These are phyloP conservation scores for Idaea biselata DNA, from an alignment of 2,888 invertebrate species.

Conservation along the genomic window DNA sequence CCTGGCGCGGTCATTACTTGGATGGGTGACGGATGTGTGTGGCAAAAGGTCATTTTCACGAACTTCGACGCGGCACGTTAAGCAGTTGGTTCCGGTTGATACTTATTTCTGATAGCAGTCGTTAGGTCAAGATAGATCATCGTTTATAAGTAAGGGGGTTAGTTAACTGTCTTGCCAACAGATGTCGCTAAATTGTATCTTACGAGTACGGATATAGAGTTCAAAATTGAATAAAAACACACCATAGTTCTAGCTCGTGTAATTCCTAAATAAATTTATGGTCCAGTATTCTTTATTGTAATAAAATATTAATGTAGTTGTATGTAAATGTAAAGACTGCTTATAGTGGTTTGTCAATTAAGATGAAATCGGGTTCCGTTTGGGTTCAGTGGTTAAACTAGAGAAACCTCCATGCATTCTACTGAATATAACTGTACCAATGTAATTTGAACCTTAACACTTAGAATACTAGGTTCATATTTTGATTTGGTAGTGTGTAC, in stretches of 20 bases:
- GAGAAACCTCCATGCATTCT: background rate
- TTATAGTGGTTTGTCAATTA: conserved; percentile 76
- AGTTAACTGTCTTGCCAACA: too few relatives aligned
- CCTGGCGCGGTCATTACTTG: too few relatives aligned
- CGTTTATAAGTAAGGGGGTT: too few relatives aligned
- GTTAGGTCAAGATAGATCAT: too few relatives aligned
- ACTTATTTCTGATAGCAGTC: too few relatives aligned
- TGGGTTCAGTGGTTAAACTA: conserved; percentile 36
- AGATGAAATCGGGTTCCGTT: conserved; percentile 41
- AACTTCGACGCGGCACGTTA: too few relatives aligned
- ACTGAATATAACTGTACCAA: conserved; percentile 7
- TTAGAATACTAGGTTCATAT: background rate
- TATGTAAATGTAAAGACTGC: conserved; percentile 71
- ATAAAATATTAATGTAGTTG: conserved; percentile 53
- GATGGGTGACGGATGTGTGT: too few relatives aligned
- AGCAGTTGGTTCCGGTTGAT: too few relatives aligned
- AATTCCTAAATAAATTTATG: conserved; percentile 75
- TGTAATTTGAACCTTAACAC: background rate
- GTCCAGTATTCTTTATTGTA: conserved; percentile 75
- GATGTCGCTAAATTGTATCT: too few relatives aligned
- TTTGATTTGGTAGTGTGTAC: background rate
- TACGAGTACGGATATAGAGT: conserved; percentile 24
- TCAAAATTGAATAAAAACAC: conserved; percentile 34
- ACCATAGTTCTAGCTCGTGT: conserved; percentile 34
- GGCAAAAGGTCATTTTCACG: too few relatives aligned